phyloP scores from a whole-genome alignment of 2,888 invertebrate genomes.

The Cinara cedri region DNA sequence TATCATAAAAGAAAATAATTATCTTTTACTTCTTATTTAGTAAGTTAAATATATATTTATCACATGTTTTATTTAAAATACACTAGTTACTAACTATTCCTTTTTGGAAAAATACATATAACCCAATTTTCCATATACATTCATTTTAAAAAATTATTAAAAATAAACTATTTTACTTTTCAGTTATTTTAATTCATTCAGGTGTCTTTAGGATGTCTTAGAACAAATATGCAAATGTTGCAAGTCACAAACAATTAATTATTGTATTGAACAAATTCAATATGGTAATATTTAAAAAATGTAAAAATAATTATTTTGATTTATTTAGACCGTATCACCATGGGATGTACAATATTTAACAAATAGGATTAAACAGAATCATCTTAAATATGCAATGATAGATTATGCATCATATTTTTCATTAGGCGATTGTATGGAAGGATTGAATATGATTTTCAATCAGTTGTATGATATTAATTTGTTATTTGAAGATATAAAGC shows the following conservation, averaged over 20 bases:
- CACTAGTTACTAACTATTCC: too few relatives aligned
- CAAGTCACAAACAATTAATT: constrained; percentile 1
- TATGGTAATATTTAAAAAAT: constrained; percentile 31
- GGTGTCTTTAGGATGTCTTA: too few relatives aligned
- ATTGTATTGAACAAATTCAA: not conserved
- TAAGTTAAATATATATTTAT: too few relatives aligned
- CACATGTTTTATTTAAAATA: too few relatives aligned
- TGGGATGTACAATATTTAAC: constrained; percentile 93
- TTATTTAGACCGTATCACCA: constrained; percentile 61
- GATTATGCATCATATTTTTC: constrained; percentile 88
- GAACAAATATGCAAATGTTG: not conserved
- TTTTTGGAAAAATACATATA: too few relatives aligned
- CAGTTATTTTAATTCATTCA: too few relatives aligned
- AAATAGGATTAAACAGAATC: constrained; percentile 74
- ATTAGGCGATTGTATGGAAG: constrained; percentile 95
- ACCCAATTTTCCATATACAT: too few relatives aligned
- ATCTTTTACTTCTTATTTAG: too few relatives aligned
- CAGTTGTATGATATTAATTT: constrained; percentile 82
- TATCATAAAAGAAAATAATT: too few relatives aligned
- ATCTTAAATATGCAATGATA: constrained; percentile 72
- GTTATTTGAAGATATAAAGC: constrained; percentile 73
- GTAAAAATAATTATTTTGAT: constrained; percentile 41
- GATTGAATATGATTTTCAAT: constrained; percentile 86
- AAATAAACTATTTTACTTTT: too few relatives aligned
- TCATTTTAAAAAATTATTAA: too few relatives aligned